Percentiles rank a stretch among this genome's conserved stretches.
Conservation (phyloP, 1,140 invertebrate species). For the Geopemphigus sp. region DNA sequence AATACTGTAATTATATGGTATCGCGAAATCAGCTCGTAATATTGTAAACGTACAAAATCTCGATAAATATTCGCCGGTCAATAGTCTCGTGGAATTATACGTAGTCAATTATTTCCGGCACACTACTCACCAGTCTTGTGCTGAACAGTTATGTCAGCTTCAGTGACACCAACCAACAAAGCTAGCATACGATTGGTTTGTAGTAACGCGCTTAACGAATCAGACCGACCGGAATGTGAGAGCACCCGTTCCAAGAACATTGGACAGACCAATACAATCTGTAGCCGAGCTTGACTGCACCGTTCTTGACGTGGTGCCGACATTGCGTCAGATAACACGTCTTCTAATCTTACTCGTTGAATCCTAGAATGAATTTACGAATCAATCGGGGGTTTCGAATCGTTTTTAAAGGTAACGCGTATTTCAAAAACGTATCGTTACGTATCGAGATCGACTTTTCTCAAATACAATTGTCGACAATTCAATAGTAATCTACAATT, state of each 20-base stretch:
- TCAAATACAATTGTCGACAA: too few species aligned
- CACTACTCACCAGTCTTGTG: conserved; percentile 59
- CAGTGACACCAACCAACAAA: conserved; percentile 73
- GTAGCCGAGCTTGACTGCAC: conserved; percentile 57
- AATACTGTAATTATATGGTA: background rate
- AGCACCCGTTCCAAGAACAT: conserved; percentile 63
- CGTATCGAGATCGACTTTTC: too few species aligned
- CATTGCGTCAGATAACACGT: conserved; percentile 61
- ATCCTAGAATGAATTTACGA: conserved; percentile 62
- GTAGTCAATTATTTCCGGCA: background rate
- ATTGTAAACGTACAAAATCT: too few species aligned
- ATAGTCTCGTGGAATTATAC: background rate
- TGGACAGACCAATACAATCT: conserved; percentile 77
- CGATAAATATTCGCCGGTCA: background rate
- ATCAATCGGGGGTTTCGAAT: too few species aligned
- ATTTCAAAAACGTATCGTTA: too few species aligned
- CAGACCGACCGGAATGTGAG: conserved; percentile 54
- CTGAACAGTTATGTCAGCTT: conserved; percentile 62
- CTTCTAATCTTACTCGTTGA: conserved; percentile 69
- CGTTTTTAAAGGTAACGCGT: too few species aligned
- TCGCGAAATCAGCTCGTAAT: too few species aligned
- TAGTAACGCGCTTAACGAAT: conserved; percentile 23
- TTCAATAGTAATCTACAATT: too few species aligned
- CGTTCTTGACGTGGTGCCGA: conserved; percentile 59
- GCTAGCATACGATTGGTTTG: conserved; percentile 65